These are phyloP conservation scores for Macrophya alboannulata DNA, from an alignment of 2,888 invertebrate species.

Conservation along the genomic window DNA sequence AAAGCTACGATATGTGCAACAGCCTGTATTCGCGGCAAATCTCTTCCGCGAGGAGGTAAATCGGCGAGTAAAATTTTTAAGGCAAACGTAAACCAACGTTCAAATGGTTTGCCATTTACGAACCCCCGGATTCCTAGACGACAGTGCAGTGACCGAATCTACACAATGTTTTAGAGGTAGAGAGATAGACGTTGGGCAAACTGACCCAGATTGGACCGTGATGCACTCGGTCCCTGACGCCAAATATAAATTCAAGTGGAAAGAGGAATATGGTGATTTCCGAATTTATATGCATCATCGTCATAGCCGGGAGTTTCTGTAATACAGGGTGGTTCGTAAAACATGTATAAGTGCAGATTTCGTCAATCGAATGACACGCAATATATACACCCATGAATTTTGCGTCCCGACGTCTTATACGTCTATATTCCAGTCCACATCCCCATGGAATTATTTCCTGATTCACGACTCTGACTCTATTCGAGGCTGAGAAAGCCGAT, in stretches of 20 bases:
- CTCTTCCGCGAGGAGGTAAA: too few species aligned
- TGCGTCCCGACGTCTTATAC: neutral
- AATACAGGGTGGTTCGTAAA: conserved; percentile 13
- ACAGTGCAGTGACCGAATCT: conserved; percentile 47
- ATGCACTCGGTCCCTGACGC: conserved; percentile 65
- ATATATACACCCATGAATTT: neutral
- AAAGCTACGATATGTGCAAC: too few species aligned
- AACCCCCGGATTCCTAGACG: neutral
- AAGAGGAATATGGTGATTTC: conserved; percentile 54
- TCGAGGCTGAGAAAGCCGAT: neutral
- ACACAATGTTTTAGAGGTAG: conserved; percentile 51
- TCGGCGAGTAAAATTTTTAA: neutral
- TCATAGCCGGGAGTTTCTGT: neutral
- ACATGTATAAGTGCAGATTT: too few species aligned
- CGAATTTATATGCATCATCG: conserved; percentile 42
- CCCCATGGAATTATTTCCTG: neutral
- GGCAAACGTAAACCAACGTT: neutral
- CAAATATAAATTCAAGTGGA: conserved; percentile 50
- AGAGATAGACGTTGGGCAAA: conserved; percentile 71
- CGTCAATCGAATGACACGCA: neutral
- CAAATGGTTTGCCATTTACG: neutral
- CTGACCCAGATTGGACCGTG: conserved; percentile 75
- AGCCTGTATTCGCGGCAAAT: too few species aligned
- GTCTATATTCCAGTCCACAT: too few species aligned
- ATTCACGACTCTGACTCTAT: neutral